Evolutionary conservation across 35 echinoderm and acorn worm species (phyloP).

Genomic region (Heliocidaris tuberculata): DNA sequence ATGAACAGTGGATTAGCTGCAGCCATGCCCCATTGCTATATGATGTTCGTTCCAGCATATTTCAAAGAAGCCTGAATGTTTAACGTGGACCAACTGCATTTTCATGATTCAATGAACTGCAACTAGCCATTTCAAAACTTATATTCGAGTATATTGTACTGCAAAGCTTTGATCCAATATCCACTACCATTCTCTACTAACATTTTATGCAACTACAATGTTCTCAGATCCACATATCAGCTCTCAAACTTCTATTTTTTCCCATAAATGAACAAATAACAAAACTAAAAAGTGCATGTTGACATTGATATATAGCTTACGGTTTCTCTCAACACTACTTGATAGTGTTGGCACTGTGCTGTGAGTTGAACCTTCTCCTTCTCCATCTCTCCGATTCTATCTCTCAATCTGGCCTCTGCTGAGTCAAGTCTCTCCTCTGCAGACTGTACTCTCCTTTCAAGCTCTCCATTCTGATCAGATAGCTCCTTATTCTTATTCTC

Average conservation of each 20-base stretch:
- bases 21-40: neutral
- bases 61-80: too few species aligned
- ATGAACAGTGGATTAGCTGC: neutral
- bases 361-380: slow-evolving; percentile 56
- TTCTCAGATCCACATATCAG: neutral
- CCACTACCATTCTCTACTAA: neutral
- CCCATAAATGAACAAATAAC: neutral
- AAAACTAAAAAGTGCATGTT: neutral
- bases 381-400: slow-evolving; percentile 20
- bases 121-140: too few species aligned
- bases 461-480: neutral
- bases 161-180: neutral
- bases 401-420: neutral
- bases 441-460: neutral
- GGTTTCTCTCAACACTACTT: slow-evolving; percentile 64
- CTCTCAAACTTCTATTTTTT: neutral
- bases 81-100: too few species aligned
- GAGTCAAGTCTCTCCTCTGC: neutral
- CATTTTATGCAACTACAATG: neutral
- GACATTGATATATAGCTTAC: slow-evolving; percentile 53
- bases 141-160: neutral
- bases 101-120: too few species aligned
- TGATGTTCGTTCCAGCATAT: too few species aligned
- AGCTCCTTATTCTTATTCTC: neutral
- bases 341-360: slow-evolving; percentile 66